Conservation (phyloP, 2,797 vertebrate genomes). For the Phalanger gymnotis region DNA sequence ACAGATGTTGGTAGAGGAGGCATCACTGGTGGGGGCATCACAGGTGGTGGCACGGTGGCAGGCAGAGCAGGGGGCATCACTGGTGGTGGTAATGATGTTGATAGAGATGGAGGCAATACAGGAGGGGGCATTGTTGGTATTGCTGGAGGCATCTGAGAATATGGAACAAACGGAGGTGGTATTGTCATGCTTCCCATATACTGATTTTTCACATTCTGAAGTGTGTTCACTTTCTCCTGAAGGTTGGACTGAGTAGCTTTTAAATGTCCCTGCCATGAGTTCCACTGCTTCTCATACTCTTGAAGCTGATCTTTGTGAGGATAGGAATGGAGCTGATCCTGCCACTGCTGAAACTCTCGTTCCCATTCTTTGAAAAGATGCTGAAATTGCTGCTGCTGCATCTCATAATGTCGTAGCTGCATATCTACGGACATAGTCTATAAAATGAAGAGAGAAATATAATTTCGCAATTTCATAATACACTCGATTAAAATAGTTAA, state of each 20-base stretch:
- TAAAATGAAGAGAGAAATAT: constrained; percentile 58
- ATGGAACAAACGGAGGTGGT: constrained; percentile 88
- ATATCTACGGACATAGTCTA: constrained; percentile 94
- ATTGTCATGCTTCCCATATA: constrained; percentile 88
- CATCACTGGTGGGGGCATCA: constrained; percentile 72
- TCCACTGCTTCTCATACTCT: constrained; percentile 97
- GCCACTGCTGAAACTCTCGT: constrained; percentile 93
- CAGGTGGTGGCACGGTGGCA: constrained; percentile 71
- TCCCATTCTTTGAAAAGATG: constrained; percentile 95
- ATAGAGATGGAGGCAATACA: constrained; percentile 77
- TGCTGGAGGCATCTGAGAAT: constrained; percentile 86
- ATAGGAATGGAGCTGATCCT: constrained; percentile 95
- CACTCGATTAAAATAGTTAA: constrained; percentile 49
- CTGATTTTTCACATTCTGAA: constrained; percentile 90
- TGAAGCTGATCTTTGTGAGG: constrained; percentile 98
- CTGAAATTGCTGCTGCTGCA: constrained; percentile 94
- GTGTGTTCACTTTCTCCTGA: constrained; percentile 91
- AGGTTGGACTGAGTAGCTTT: constrained; percentile 93
- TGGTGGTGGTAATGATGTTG: constrained; percentile 75
- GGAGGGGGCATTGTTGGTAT: constrained; percentile 82
- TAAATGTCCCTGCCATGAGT: constrained; percentile 98
- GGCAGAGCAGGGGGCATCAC: constrained; percentile 68
- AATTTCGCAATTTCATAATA: constrained; percentile 37
- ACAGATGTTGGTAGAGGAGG: constrained; percentile 76
- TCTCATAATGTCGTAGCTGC: constrained; percentile 94